A percentile compares a stretch with the other conserved stretches of the same genome.
Conservation (phyloP, 2,888 invertebrate species). For the Nemotelus nigrinus region DNA sequence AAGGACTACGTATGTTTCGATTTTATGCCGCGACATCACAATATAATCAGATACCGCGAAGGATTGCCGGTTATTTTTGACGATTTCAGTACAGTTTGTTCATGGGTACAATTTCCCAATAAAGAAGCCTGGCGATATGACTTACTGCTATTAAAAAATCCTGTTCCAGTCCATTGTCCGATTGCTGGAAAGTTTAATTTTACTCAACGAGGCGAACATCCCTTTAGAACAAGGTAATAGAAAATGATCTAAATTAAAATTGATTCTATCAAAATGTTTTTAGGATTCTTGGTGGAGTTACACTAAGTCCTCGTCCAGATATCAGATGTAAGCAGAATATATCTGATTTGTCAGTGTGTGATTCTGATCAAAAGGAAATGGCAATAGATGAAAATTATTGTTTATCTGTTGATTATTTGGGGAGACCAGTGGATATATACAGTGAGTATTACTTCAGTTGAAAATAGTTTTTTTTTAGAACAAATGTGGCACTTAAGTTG, state of each 20-base stretch:
- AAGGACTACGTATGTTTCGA: conserved; percentile 98
- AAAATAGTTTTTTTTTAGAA: not conserved
- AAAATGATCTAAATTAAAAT: conserved; percentile 43
- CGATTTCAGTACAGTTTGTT: conserved; percentile 91
- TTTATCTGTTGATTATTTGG: conserved; percentile 94
- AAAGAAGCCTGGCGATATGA: conserved; percentile 88
- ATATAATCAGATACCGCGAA: conserved; percentile 89
- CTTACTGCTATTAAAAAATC: conserved; percentile 83
- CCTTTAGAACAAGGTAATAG: conserved; percentile 82
- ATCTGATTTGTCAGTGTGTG: conserved; percentile 95
- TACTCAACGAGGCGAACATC: conserved; percentile 88
- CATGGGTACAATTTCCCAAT: conserved; percentile 92
- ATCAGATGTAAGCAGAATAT: conserved; percentile 92
- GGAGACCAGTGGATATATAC: conserved; percentile 94
- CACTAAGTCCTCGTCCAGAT: conserved; percentile 90
- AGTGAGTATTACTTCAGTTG: conserved; percentile 59
- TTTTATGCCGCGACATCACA: conserved; percentile 94
- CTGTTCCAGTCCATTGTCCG: conserved; percentile 92
- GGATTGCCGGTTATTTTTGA: conserved; percentile 90
- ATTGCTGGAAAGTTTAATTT: conserved; percentile 97
- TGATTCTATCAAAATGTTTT: conserved; percentile 24
- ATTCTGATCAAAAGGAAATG: conserved; percentile 93
- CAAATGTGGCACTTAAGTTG: too few relatives aligned
- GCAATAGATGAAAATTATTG: conserved; percentile 96
- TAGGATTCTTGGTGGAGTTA: conserved; percentile 94